A percentile compares a stretch with the other conserved stretches of the same genome.
phyloP scores from a whole-genome alignment of 2,797 vertebrate species.

The Merluccius polli region DNA sequence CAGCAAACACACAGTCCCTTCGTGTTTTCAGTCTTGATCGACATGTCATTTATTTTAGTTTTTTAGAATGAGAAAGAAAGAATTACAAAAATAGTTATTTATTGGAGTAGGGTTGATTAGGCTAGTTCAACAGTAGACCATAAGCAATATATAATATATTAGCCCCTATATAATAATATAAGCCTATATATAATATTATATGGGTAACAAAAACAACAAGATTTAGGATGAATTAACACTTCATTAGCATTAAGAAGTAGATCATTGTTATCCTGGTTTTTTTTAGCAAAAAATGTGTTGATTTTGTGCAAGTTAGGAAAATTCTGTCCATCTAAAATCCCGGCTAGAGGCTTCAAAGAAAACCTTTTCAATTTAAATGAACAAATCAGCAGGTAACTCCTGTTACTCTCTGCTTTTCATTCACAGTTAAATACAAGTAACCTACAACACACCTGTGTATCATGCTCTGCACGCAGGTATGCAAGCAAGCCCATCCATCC shows the following conservation, averaged over 20 bases:
- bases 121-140: neutral
- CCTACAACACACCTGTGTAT: neutral
- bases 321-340: neutral
- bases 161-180: no score
- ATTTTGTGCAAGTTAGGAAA: no score
- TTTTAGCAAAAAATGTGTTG: neutral
- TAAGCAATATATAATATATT: neutral
- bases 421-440: no score
- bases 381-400: neutral
- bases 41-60: no score
- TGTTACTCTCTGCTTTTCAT: neutral
- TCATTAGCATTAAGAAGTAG: no score
- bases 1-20: no score
- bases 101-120: neutral
- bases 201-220: neutral
- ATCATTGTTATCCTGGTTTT: neutral
- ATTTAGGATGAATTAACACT: no score
- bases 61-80: no score
- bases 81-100: no score
- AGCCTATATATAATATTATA: no score
- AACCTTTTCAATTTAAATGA: neutral
- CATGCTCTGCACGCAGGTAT: neutral
- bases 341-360: neutral
- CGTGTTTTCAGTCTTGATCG: no score
- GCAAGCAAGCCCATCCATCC: neutral